These are phyloP conservation scores for Gonocerus acuteangulatus DNA, from an alignment of 2,888 invertebrate genomes.

Conservation along the genomic window DNA sequence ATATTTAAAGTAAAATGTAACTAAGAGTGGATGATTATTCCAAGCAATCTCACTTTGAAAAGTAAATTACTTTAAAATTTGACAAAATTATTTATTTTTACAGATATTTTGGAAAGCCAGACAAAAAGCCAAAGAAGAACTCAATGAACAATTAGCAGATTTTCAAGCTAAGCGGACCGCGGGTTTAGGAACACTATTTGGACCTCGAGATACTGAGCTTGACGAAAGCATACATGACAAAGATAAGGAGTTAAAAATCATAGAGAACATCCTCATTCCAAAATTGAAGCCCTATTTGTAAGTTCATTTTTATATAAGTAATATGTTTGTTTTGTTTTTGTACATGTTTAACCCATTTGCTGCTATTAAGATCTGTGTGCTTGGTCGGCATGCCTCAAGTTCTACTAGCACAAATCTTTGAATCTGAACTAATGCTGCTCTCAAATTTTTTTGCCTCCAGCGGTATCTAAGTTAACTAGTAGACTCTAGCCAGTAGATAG, in stretches of 20 bases:
- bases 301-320: constrained; percentile 40
- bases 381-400: too few relatives aligned
- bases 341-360: too few relatives aligned
- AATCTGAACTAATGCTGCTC: too few relatives aligned
- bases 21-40: too few relatives aligned
- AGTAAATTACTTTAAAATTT: too few relatives aligned
- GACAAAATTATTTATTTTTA: constrained; percentile 29
- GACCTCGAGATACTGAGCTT: constrained; percentile 71
- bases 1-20: too few relatives aligned
- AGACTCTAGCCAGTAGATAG: too few relatives aligned
- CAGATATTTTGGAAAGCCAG: constrained; percentile 78
- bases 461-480: too few relatives aligned
- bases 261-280: constrained; percentile 64
- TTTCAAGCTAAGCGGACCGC: constrained; percentile 83
- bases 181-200: constrained; percentile 82
- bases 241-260: constrained; percentile 63
- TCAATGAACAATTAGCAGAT: constrained; percentile 70
- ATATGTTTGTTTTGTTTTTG: background rate
- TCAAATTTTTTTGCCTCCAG: too few relatives aligned
- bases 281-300: constrained; percentile 62
- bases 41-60: too few relatives aligned
- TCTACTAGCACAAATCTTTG: too few relatives aligned
- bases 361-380: too few relatives aligned
- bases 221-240: constrained; percentile 74
- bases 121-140: constrained; percentile 70